phyloP scores from a whole-genome alignment of 2,797 vertebrate genomes.

The Bufotes viridis region DNA sequence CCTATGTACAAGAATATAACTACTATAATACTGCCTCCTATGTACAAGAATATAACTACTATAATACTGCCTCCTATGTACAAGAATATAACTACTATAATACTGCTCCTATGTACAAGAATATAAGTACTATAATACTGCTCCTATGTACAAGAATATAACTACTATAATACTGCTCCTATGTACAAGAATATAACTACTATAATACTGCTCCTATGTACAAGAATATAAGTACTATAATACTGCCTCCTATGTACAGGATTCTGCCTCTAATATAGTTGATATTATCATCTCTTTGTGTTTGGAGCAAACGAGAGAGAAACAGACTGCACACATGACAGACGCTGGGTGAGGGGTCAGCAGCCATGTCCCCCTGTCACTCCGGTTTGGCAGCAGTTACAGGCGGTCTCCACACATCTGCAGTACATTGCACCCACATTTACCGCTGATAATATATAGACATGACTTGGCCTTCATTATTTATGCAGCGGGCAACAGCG shows the following conservation, averaged over 20 bases:
- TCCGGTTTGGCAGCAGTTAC: not conserved
- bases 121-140: slow-evolving; percentile 1
- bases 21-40: too few relatives aligned
- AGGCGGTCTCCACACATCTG: not conserved
- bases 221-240: not conserved
- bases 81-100: too few relatives aligned
- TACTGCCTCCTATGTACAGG: not conserved
- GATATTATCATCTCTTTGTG: too few relatives aligned
- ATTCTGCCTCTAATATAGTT: too few relatives aligned
- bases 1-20: too few relatives aligned
- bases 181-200: not conserved
- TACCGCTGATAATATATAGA: too few relatives aligned
- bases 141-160: slow-evolving; percentile 1
- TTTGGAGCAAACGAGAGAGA: too few relatives aligned
- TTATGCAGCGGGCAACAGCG: not conserved
- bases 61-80: too few relatives aligned
- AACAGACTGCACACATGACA: too few relatives aligned
- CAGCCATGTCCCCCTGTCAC: too few relatives aligned
- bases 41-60: too few relatives aligned
- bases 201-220: slow-evolving; percentile 2
- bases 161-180: not conserved
- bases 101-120: not conserved
- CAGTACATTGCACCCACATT: not conserved
- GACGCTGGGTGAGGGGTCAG: too few relatives aligned
- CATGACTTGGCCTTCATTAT: not conserved